Evolutionary conservation across 2,888 invertebrate species (phyloP), one percentile per base, ranked within the genome.

Genomic region (Habrosyne pyritoides): DNA sequence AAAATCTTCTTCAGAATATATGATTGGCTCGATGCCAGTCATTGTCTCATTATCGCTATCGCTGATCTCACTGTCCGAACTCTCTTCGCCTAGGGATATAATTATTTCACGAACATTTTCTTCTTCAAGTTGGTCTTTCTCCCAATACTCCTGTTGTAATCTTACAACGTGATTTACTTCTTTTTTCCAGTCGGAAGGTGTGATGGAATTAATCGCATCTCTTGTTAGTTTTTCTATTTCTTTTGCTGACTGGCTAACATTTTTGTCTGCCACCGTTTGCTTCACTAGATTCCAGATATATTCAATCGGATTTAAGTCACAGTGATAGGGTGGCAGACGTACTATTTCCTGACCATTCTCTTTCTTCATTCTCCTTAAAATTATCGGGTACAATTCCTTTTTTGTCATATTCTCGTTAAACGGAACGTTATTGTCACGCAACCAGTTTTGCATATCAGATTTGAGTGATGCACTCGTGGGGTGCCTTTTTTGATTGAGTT

Each of bases 191-290:
- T 66, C 70, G 2, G 53, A 30, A 12, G 33, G 49, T 14, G 64
- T 59, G 18, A 70, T 68, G 0, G 56, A 60, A 7, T 53, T 47
- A 21, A 64, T 65, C 8, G 66, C 67, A 12, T 66, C 55, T 49
- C 22, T 52, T 49, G 66, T 64, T 12, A 63, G 46, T 14, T 59
- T 54, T 69, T 73, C 69, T 46, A 74, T 72, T 26, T 63, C 18
- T 50, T 52, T 70, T 61, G 73, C 69, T 10, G 62, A 67, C 48
- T 74, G 71, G 21, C 30, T 22, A 10, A 73, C 22, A 47, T 74
- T 72, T 69, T 73, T 71, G 22, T 71, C 72, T 58, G 69, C 69
- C 61, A 73, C 68, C 57, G 67, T 65, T 59, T 67, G 69, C 22
- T 72, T 69, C 2, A 70, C 53, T 26, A 70, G 52, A 57, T 71